These are phyloP conservation scores for Drosophila incognita DNA, from an alignment of 2,888 invertebrate species.

Conservation along the genomic window DNA sequence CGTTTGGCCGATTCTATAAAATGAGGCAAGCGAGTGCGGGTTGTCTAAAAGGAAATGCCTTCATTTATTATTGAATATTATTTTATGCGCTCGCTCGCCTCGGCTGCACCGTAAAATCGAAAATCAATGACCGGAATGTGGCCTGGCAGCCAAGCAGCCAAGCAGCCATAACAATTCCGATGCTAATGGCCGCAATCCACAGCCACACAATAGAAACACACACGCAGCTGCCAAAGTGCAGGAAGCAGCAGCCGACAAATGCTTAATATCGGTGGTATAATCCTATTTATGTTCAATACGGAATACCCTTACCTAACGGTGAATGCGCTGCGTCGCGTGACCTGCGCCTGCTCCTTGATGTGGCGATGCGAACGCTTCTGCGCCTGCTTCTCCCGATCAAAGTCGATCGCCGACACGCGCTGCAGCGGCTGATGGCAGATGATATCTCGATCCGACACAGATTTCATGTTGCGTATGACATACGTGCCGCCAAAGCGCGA, in stretches of 20 bases:
- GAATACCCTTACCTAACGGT: constrained; percentile 88
- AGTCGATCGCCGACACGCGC: constrained; percentile 91
- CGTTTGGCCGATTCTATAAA: constrained; percentile 68
- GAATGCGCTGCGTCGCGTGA: constrained; percentile 93
- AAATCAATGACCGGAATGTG: constrained; percentile 77
- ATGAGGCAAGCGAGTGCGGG: constrained; percentile 47
- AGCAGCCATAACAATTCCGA: constrained; percentile 70
- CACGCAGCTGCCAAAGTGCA: constrained; percentile 55
- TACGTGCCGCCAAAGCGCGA: constrained; percentile 97
- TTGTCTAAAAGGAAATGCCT: constrained; percentile 71
- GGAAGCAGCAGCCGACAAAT: constrained; percentile 71
- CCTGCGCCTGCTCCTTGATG: constrained; percentile 87
- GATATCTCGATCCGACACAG: constrained; percentile 94
- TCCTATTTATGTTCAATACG: constrained; percentile 1
- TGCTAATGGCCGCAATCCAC: constrained; percentile 66
- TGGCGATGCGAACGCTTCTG: constrained; percentile 91
- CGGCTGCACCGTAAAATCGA: constrained; percentile 73
- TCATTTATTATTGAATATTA: constrained; percentile 81
- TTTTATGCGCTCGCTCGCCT: constrained; percentile 72
- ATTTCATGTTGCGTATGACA: constrained; percentile 96
- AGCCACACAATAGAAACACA: constrained; percentile 55
- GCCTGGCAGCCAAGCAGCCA: constrained; percentile 41
- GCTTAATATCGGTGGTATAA: constrained; percentile 26
- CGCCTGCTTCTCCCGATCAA: constrained; percentile 90
- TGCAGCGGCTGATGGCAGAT: constrained; percentile 95